These are phyloP conservation scores for Harpagoxenus sublaevis DNA, from an alignment of 2,888 invertebrate genomes.

Conservation along the genomic window DNA sequence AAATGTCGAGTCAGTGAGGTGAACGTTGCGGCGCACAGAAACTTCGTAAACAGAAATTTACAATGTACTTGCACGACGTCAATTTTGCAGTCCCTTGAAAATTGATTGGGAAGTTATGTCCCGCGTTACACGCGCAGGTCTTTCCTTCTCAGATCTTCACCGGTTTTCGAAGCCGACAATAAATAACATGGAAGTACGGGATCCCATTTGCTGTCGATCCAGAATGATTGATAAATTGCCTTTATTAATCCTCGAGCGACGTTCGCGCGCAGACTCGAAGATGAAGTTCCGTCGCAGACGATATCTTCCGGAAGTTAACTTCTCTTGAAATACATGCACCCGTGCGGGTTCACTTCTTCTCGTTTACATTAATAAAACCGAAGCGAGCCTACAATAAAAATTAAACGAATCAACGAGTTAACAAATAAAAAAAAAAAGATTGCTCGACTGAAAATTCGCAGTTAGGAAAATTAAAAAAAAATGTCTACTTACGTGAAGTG, in stretches of 20 bases:
- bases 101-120: slow-evolving; percentile 47
- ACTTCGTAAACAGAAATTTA: neutral
- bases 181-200: slow-evolving; percentile 40
- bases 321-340: neutral
- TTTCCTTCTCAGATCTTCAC: slow-evolving; percentile 35
- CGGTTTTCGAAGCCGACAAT: slow-evolving; percentile 27
- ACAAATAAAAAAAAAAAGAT: neutral
- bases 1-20: too few relatives aligned
- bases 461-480: slow-evolving; percentile 43
- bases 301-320: slow-evolving; percentile 22
- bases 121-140: neutral
- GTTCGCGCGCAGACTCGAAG: slow-evolving; percentile 41
- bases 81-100: slow-evolving; percentile 16
- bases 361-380: neutral
- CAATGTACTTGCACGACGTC: slow-evolving; percentile 27
- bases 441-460: neutral
- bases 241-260: slow-evolving; percentile 44
- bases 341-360: neutral
- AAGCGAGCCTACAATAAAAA: neutral
- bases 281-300: slow-evolving; percentile 34
- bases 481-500: slow-evolving; percentile 72
- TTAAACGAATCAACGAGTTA: neutral
- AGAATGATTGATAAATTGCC: slow-evolving; percentile 54
- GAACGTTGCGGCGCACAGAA: neutral
- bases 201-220: slow-evolving; percentile 50